A percentile compares a stretch with the other conserved stretches of the same genome.
Evolutionary conservation across 2,797 vertebrate species (phyloP).

Genomic region (Zalophus californianus): DNA sequence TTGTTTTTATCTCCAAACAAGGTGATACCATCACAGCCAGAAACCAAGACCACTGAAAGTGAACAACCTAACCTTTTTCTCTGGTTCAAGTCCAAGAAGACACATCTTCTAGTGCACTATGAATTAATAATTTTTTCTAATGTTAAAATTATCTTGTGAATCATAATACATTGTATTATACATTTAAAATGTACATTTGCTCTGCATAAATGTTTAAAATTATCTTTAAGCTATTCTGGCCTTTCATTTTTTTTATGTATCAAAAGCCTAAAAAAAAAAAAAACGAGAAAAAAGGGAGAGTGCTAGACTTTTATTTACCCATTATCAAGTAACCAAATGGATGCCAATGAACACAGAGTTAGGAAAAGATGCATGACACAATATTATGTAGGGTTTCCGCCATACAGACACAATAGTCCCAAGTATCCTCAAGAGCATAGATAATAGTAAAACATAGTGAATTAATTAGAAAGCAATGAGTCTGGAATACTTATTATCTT

Average conservation of each 20-base stretch:
- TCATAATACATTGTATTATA: neutral
- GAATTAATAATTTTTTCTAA: conserved; percentile 36
- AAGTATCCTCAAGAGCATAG: neutral
- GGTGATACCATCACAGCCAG: neutral
- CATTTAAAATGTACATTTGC: neutral
- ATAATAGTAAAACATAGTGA: neutral
- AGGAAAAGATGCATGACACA: neutral
- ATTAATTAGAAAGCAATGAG: neutral
- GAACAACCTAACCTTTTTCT: neutral
- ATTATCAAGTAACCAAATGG: neutral
- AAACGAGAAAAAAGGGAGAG: neutral
- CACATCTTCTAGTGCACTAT: neutral
- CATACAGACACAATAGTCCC: neutral
- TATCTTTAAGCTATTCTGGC: neutral
- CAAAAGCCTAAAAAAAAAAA: neutral
- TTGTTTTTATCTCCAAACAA: neutral
- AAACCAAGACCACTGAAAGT: conserved; percentile 31
- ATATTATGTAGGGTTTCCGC: neutral
- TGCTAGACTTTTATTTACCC: neutral
- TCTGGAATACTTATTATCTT: neutral
- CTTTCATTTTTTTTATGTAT: neutral
- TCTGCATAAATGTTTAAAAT: conserved; percentile 42
- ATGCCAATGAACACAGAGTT: neutral
- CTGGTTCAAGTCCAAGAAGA: neutral
- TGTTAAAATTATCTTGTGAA: conserved; percentile 58